phyloP scores from a whole-genome alignment of 2,113 vertebrate genomes.

The Neogale vison region DNA sequence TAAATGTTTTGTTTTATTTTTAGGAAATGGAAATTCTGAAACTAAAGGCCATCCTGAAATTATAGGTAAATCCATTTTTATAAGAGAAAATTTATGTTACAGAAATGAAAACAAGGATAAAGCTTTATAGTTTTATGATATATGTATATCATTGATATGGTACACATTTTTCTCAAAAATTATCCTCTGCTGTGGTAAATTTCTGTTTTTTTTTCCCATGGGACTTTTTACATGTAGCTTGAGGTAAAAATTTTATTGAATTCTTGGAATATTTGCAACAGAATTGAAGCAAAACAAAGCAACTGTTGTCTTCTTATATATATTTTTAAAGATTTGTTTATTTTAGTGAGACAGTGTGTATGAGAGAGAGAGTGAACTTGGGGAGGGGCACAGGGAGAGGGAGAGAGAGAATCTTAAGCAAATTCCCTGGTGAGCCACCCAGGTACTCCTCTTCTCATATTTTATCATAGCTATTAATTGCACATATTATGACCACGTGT shows the following conservation, averaged over 20 bases:
- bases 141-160: neutral
- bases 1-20: conserved; percentile 57
- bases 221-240: neutral
- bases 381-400: neutral
- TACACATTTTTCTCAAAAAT: neutral
- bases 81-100: conserved; percentile 13
- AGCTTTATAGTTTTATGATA: neutral
- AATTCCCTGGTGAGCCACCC: neutral
- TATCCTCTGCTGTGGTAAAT: neutral
- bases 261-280: neutral
- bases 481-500: neutral
- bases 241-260: conserved; percentile 14
- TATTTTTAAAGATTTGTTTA: neutral
- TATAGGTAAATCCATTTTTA: conserved; percentile 60
- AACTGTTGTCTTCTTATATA: neutral
- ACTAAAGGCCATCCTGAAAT: neutral
- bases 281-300: neutral
- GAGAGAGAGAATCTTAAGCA: neutral
- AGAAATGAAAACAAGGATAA: neutral
- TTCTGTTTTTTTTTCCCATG: neutral
- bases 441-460: neutral
- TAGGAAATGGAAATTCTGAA: neutral
- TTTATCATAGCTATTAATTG: neutral
- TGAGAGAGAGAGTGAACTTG: neutral
- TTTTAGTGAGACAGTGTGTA: neutral